Conservation (phyloP, 2,888 invertebrate species). For the Silvanus unidentatus region DNA sequence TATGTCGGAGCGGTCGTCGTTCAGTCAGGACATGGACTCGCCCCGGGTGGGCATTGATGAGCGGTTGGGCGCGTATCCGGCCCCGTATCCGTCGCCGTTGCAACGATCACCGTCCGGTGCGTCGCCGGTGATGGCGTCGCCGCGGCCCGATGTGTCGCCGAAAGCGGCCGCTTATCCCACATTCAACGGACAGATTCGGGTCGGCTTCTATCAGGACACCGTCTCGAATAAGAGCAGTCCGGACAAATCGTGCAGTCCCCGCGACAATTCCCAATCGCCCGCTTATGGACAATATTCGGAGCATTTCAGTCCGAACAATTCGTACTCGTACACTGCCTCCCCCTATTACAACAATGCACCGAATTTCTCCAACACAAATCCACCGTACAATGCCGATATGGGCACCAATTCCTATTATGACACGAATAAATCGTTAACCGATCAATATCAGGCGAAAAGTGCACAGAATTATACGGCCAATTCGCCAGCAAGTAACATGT, state of each 20-base stretch:
- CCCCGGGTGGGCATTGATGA: conserved; percentile 61
- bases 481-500: conserved; percentile 37
- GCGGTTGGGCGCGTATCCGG: conserved; percentile 57
- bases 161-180: conserved; percentile 64
- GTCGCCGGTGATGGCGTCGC: conserved; percentile 61
- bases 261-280: conserved; percentile 55
- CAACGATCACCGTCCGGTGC: conserved; percentile 65
- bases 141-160: conserved; percentile 62
- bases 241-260: conserved; percentile 76
- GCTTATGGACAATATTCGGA: conserved; percentile 51
- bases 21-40: conserved; percentile 71
- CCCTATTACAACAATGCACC: conserved; percentile 40
- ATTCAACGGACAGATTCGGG: conserved; percentile 76
- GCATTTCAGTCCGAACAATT: conserved; percentile 54
- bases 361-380: conserved; percentile 46
- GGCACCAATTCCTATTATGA: conserved; percentile 51
- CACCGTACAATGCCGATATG: conserved; percentile 39
- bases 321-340: conserved; percentile 38
- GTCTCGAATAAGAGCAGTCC: conserved; percentile 79
- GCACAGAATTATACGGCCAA: conserved; percentile 42
- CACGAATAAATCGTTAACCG: conserved; percentile 49
- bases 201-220: conserved; percentile 84
- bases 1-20: conserved; percentile 70
- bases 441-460: conserved; percentile 44
- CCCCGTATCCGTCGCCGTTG: conserved; percentile 67